Evolutionary conservation across 2,888 invertebrate genomes (phyloP).

Genomic region (Charanyca ferruginea): DNA sequence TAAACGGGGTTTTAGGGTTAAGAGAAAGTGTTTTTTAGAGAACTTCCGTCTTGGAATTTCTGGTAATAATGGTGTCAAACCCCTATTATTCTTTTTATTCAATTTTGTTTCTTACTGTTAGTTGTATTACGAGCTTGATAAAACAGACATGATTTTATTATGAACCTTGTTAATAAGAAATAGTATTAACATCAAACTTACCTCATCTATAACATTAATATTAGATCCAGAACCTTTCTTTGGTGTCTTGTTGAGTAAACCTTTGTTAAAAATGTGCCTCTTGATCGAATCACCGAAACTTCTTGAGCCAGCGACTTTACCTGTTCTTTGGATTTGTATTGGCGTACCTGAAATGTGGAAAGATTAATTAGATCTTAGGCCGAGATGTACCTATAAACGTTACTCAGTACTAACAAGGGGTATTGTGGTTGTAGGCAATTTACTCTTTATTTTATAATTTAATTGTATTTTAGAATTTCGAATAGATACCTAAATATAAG

Average conservation of each 20-base stretch:
- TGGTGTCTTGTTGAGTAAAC: conserved; percentile 88
- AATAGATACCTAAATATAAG: too few relatives aligned
- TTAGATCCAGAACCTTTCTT: conserved; percentile 86
- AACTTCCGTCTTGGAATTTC: too few relatives aligned
- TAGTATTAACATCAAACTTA: conserved; percentile 55
- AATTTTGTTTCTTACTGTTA: not conserved
- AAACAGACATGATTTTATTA: conserved; percentile 11
- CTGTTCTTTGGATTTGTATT: conserved; percentile 92
- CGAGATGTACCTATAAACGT: too few relatives aligned
- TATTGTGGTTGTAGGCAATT: too few relatives aligned
- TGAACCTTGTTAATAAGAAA: conserved; percentile 22
- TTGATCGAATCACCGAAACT: conserved; percentile 96
- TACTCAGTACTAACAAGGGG: too few relatives aligned
- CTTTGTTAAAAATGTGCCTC: conserved; percentile 95
- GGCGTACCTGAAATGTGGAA: conserved; percentile 91
- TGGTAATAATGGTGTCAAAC: too few relatives aligned
- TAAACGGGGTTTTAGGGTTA: too few relatives aligned
- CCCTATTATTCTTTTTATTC: too few relatives aligned
- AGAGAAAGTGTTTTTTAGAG: too few relatives aligned
- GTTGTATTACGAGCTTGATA: conserved; percentile 26
- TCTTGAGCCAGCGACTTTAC: conserved; percentile 91
- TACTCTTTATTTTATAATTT: too few relatives aligned
- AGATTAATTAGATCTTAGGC: not conserved
- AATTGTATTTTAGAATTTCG: too few relatives aligned
- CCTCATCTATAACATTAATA: conserved; percentile 85